Base-by-base conservation (phyloP, 2,113 vertebrate species). In the Callospermophilus lateralis region DNA sequence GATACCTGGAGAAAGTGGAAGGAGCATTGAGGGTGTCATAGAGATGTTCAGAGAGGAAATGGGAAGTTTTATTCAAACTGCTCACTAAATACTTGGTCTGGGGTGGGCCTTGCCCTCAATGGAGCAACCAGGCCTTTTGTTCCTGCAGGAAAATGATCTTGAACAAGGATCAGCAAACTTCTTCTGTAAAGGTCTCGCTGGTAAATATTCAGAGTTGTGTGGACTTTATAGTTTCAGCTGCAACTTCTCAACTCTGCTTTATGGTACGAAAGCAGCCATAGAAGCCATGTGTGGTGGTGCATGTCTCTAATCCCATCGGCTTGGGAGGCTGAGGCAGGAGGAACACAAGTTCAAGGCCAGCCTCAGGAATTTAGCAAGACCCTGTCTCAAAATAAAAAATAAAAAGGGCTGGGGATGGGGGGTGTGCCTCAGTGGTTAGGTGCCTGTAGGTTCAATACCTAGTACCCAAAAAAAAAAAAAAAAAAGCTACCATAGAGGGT, bases 81-180 rank as follows among this genome's bases (percentile, higher is more conserved):
- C 19, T 9, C 32, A 15, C 37, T 8, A 1, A 10, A 68, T 37
- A 2, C 37, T 32, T 26, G 37, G 24, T 65, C 39, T 68, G 28
- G 1, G 1, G 10, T 32, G 10, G 17, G 39, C 4, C 3, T 45
- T 42, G 48, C 34, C 19, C 30, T 30, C 32, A 22, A 0, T 1
- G 6, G 42, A 63, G 19, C 32, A 22, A 16, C 37, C 39, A 55
- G 39, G n/a, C 61, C 68, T 83, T 77, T 90, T 83, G 53, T 81
- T 84, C 37, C 68, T 63, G 13, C 9, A 22, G n/a, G 68, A 58
- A 8, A n/a, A 32, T 58, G 79, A 53, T n/a, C 72, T 68, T 55
- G 63, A 90, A 53, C 39, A 88, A 51, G 37, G 30, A 6, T 79
- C 88, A 73, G 90, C 32, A 77, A n/a, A 51, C 45, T 7, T 63